Evolutionary conservation across 2,113 vertebrate genomes (phyloP), one percentile per base, ranked within the genome.

Genomic region (Rhea pennata): DNA sequence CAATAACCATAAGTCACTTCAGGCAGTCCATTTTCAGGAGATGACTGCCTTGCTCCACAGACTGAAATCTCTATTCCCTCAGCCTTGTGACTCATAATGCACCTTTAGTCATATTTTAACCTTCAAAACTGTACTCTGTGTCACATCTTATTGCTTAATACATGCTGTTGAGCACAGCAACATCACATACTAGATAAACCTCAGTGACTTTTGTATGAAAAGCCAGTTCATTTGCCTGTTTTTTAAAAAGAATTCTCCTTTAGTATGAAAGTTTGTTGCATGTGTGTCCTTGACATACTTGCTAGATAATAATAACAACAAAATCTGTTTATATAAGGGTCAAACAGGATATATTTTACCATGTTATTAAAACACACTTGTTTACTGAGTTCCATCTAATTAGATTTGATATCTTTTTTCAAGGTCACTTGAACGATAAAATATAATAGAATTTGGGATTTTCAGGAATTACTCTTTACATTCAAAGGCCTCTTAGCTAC

Each of bases 41-140:
- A 75, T 71, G 84, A 77, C 73, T 96, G 79, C 80, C 66, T 95
- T 86, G 59, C 51, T 96, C n/a, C 80, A 51, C 40, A 42, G 53
- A n/a, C 62, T 87, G 74, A 94, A 93, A 84, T 96, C 80, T 97
- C 87, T 95, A 40, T 92, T 96, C 51, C 51, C 42, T 93, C 85
- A 97, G 88, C 92, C 93, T 96, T 86, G 83, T 96, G 96, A 92
- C 80, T 97, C 92, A 85, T 88, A 95, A 87, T 87, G 64, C 85
- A 95, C 93, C 77, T 96, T 95, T 89, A 96, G 85, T 95, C 82
- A 92, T 96, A 80, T 85, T 94, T 96, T 96, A 93, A 95, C 95
- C 92, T 96, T 97, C 93, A 92, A 50, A 87, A 75, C 50, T 84
- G 67, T 74, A 83, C 64, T 77, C 36, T 61, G 78, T 93, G 77